Conservation (phyloP, 2,113 vertebrate species). For the Cnemophilus loriae region DNA sequence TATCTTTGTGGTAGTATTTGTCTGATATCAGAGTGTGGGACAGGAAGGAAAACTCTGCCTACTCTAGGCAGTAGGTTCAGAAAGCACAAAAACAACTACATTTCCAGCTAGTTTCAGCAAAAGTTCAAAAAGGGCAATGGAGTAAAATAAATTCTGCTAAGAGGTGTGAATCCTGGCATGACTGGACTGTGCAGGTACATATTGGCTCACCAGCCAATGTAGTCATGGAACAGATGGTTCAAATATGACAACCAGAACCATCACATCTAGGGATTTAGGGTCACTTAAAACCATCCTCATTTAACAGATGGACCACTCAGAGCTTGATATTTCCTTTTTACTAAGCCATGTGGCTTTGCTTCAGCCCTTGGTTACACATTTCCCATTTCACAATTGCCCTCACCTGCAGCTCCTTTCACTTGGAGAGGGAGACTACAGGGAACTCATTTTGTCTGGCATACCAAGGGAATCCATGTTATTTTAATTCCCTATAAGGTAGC, state of each 20-base stretch:
- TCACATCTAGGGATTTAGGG: not conserved
- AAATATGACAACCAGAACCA: not conserved
- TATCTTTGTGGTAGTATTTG: not conserved
- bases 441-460: not conserved
- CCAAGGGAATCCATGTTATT: not conserved
- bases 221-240: not conserved
- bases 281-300: not conserved
- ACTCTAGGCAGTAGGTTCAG: not conserved
- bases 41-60: not conserved
- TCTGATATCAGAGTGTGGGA: not conserved
- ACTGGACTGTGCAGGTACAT: accelerated
- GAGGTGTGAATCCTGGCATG: not conserved
- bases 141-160: not conserved
- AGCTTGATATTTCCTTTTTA: not conserved
- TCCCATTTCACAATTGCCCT: not conserved
- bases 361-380: not conserved
- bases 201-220: not conserved
- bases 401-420: not conserved
- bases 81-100: not conserved
- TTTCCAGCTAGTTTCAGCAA: not conserved
- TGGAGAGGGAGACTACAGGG: not conserved
- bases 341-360: not conserved
- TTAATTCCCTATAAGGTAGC: not conserved
- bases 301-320: not conserved
- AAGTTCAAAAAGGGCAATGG: not conserved